Percentiles rank a stretch among this genome's conserved stretches.
These are phyloP conservation scores for Platysteira castanea DNA, from an alignment of 2,113 vertebrate species.

Conservation along the genomic window DNA sequence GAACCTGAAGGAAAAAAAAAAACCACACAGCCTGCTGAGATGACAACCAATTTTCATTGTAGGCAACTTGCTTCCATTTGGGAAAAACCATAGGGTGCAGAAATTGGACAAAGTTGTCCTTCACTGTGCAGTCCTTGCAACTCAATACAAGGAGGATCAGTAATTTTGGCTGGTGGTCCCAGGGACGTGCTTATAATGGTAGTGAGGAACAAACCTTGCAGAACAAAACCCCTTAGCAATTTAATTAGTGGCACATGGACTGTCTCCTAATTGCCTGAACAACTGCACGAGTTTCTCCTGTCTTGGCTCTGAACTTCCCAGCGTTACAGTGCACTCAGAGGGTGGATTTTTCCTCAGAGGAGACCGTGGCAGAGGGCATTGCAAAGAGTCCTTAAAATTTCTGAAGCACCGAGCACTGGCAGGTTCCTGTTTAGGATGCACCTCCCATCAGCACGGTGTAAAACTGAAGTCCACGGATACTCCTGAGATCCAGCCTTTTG, in stretches of 20 bases:
- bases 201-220: background rate
- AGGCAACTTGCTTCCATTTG: background rate
- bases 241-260: background rate
- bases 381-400: background rate
- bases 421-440: background rate
- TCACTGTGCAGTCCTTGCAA: background rate
- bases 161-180: background rate
- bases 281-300: background rate
- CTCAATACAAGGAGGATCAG: background rate
- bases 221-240: background rate
- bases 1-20: background rate
- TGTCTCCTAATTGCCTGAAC: background rate
- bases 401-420: background rate
- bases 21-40: background rate
- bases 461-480: background rate
- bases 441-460: background rate
- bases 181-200: fast-evolving
- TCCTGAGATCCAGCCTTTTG: background rate
- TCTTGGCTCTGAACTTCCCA: background rate
- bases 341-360: background rate
- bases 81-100: background rate
- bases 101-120: background rate
- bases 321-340: fast-evolving
- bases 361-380: background rate
- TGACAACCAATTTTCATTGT: background rate